A percentile compares a stretch with the other conserved stretches of the same genome.
Evolutionary conservation across 1,140 invertebrate species (phyloP).

Genomic region (Dysdera silvatica): DNA sequence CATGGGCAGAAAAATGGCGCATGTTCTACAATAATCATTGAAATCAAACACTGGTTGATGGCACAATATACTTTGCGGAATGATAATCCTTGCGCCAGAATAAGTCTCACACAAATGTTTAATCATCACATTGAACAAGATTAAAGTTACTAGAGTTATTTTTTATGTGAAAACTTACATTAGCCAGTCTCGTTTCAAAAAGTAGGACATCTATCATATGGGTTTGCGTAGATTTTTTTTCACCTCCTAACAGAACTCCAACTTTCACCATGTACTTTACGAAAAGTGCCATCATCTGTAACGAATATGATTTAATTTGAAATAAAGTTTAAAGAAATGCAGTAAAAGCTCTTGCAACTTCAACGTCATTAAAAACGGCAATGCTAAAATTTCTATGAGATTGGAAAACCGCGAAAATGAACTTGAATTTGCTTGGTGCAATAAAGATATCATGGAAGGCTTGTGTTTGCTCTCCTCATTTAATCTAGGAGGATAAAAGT

Average conservation of each 20-base stretch:
- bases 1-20: too few relatives aligned
- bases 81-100: neutral
- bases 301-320: too few relatives aligned
- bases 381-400: too few relatives aligned
- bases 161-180: slow-evolving; percentile 50
- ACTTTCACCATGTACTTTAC: slow-evolving; percentile 69
- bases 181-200: slow-evolving; percentile 67
- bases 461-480: too few relatives aligned
- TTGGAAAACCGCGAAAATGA: too few relatives aligned
- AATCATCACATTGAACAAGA: neutral
- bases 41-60: neutral
- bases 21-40: too few relatives aligned
- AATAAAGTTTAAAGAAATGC: too few relatives aligned
- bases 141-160: neutral
- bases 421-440: too few relatives aligned
- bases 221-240: slow-evolving; percentile 51
- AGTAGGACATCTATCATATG: slow-evolving; percentile 61
- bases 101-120: neutral
- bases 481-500: too few relatives aligned
- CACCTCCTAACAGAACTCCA: slow-evolving; percentile 62
- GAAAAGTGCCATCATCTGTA: slow-evolving; percentile 52
- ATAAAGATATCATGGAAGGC: too few relatives aligned
- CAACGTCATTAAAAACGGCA: too few relatives aligned
- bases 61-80: neutral
- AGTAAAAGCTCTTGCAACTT: too few relatives aligned